phyloP scores from a whole-genome alignment of 2,888 invertebrate species.

The Euplagia quadripunctaria region DNA sequence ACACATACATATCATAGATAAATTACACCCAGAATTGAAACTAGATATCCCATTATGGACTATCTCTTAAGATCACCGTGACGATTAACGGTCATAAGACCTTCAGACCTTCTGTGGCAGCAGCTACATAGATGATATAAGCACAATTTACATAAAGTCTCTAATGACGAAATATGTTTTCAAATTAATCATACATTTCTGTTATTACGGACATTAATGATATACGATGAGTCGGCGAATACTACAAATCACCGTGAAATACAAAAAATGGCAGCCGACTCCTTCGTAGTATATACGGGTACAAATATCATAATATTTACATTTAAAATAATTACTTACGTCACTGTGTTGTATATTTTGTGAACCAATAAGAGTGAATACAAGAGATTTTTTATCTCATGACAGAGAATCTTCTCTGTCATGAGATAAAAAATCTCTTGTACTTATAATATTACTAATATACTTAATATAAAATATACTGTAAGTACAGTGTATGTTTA shows the following conservation, averaged over 20 bases:
- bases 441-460: too few species aligned
- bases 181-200: conserved; percentile 28
- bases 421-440: too few species aligned
- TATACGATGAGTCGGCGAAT: conserved; percentile 46
- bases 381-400: neutral
- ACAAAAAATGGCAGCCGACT: conserved; percentile 37
- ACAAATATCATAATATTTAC: conserved; percentile 45
- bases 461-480: too few species aligned
- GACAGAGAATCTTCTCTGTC: neutral
- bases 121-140: conserved; percentile 5
- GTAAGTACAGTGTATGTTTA: neutral
- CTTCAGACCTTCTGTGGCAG: conserved; percentile 5
- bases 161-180: conserved; percentile 26
- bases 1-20: too few species aligned
- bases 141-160: conserved; percentile 15
- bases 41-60: neutral
- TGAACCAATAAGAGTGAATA: neutral
- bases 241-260: conserved; percentile 21
- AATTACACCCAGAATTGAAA: neutral
- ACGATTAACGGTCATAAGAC: neutral
- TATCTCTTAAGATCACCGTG: neutral
- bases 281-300: conserved; percentile 21
- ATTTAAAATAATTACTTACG: conserved; percentile 26
- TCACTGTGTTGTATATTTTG: conserved; percentile 12
- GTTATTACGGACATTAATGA: conserved; percentile 36